Base-by-base conservation (phyloP, 2,113 vertebrate genomes). In the Chaenogobius annularis region DNA sequence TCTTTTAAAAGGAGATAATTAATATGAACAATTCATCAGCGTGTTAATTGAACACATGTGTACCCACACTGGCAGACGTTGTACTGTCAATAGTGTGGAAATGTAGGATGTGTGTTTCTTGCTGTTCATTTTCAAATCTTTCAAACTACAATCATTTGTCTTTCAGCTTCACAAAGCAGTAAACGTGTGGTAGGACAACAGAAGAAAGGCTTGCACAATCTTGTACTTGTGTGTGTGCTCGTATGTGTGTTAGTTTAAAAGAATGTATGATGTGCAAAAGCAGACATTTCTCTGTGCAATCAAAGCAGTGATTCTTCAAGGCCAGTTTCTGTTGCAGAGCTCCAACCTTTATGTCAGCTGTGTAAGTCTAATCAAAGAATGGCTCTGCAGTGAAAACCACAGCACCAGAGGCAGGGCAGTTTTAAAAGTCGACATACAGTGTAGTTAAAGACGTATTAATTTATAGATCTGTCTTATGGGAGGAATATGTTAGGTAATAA, bases 401-500 rank as follows among this genome's bases (percentile, higher is more conserved):
- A 68, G 59, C 59, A 58, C 46, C 58, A 31, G 70, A 59, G 62
- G 81, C 31, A 69, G 68, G 72, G 70, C 35, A 48, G 63, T 47
- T 68, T 14, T 79, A 59, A 74, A 68, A 65, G 47, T 35, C 35
- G 63, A 35, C 50, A 69, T 72, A 23, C 10, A 70, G 79, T 31
- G 9, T 50, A 79, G 62, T 79, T 70, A 75, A 80, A 78, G 54
- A 72, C 37, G 68, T 68, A 77, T 75, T 73, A 65, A 87, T 83
- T 81, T 73, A 66, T 47, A 80, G 81, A 83, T 83, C 17, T 52
- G 70, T 66, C 55, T 59, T 52, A 13, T 37, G 56, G 52, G 68
- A 79, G 73, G 74, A 80, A 74, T 77, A 70, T 68, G 77, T 88
- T 88, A 86, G 85, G 87, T 88, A 93, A 93, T 92, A 89, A 91